phyloP scores from a whole-genome alignment of 2,797 vertebrate genomes.

The Anas bahamensis region DNA sequence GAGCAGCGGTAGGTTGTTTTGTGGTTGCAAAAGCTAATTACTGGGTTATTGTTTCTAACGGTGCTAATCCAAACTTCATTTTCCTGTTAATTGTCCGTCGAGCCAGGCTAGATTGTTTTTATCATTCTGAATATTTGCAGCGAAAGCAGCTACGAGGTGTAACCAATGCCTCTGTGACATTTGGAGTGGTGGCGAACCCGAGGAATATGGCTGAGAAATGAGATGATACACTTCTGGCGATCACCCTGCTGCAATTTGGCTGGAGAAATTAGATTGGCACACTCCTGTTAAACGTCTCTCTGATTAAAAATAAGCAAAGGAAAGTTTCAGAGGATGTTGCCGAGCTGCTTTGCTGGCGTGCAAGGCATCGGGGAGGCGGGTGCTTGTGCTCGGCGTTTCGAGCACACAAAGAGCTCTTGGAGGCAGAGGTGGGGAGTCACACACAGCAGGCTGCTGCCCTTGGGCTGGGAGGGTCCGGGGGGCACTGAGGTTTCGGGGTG shows the following conservation, averaged over 20 bases:
- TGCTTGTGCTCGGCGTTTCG: accelerated
- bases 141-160: neutral
- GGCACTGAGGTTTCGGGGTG: accelerated
- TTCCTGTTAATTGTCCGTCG: conserved; percentile 39
- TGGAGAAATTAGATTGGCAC: neutral
- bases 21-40: conserved; percentile 55
- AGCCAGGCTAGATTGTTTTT: conserved; percentile 5
- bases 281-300: neutral
- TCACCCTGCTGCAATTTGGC: neutral
- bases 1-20: conserved; percentile 31
- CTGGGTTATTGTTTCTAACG: conserved; percentile 60
- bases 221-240: neutral
- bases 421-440: neutral
- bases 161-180: neutral
- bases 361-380: neutral
- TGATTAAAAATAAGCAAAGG: neutral
- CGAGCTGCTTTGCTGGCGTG: neutral
- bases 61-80: conserved; percentile 55
- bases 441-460: too few species aligned
- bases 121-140: neutral
- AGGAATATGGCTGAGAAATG: neutral
- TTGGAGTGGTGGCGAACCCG: neutral
- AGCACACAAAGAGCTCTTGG: accelerated
- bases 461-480: neutral
- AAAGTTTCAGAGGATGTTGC: neutral